Evolutionary conservation across 2,888 invertebrate species (phyloP), one percentile per base, ranked within the genome.

Genomic region (Theristus sp.): DNA sequence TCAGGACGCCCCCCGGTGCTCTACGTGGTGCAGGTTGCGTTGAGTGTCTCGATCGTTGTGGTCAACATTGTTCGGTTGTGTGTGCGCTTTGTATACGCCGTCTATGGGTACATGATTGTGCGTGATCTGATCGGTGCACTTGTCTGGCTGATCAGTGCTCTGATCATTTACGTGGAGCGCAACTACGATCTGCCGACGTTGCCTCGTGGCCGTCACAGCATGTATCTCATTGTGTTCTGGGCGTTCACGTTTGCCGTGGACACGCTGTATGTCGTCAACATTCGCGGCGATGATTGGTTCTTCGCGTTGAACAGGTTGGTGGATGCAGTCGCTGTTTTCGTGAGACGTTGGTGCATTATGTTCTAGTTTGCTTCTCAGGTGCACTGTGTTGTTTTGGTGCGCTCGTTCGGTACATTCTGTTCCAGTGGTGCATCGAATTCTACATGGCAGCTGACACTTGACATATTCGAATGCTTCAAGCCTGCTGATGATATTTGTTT

Each of bases 181-280:
- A 64, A 64, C 54, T 64, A 52, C 38, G 62, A 64, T 30, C 56
- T 64, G 54, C 62, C 64, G 20, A n/a, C 61, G 27, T 26, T 31
- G 46, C 62, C 62, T 29, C 31, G 55, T n/a, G 28, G 49, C 2
- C 55, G 62, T 13, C 62, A 64, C 59, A 57, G 60, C 31, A 24
- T 64, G 17, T 59, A 59, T 28, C 53, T 64, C 59, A 60, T 55
- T 26, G 25, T 59, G 17, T 61, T 64, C 58, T 64, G 64, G 64
- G 60, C 38, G 22, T 1, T 46, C 17, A 61, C 62, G 1, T 38
- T 64, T 25, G 49, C 30, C 46, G 47, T 60, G 22, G 62, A 64
- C 61, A 38, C 60, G 22, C 29, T 60, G 31, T 25, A 59, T 17
- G 49, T 63, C 13, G 59, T 62, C 53, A 60, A 62, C 52, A 3